Percentiles rank a stretch among this genome's conserved stretches.
phyloP scores from a whole-genome alignment of 1,140 invertebrate genomes.

The Venustaconcha ellipsiformis region DNA sequence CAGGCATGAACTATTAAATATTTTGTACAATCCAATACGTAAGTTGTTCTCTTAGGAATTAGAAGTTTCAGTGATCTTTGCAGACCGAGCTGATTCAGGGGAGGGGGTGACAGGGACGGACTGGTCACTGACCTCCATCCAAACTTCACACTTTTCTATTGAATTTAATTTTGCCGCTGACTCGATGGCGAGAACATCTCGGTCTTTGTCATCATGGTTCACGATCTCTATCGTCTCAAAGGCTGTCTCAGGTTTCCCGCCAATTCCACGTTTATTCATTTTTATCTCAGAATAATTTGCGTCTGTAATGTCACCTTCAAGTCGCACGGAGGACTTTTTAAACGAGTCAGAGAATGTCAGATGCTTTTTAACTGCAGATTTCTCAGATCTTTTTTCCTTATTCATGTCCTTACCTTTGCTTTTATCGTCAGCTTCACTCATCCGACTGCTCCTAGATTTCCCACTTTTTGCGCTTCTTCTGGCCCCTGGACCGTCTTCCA shows the following conservation, averaged over 20 bases:
- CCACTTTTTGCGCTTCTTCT: not conserved
- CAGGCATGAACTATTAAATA: too few relatives aligned
- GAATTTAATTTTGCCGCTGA: slow-evolving; percentile 40
- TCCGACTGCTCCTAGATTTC: not conserved
- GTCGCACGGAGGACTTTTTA: not conserved
- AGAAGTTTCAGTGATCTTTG: not conserved
- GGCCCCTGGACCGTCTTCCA: slow-evolving; percentile 12
- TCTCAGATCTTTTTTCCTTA: slow-evolving; percentile 8
- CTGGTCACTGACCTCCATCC: slow-evolving; percentile 43
- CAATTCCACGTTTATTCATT: slow-evolving; percentile 19
- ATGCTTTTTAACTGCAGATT: slow-evolving; percentile 10
- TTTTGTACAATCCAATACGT: too few relatives aligned
- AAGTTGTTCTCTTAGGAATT: too few relatives aligned
- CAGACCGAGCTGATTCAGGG: not conserved
- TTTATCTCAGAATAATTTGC: slow-evolving; percentile 16
- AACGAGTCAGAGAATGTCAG: slow-evolving; percentile 7
- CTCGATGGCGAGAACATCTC: slow-evolving; percentile 42
- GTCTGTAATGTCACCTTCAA: slow-evolving; percentile 39
- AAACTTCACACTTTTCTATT: slow-evolving; percentile 51
- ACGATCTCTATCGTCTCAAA: slow-evolving; percentile 46
- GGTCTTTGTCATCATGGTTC: slow-evolving; percentile 15
- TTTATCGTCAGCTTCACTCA: not conserved
- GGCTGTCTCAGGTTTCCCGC: slow-evolving; percentile 37
- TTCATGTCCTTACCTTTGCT: not conserved
- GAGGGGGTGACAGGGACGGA: not conserved